Base-by-base conservation (phyloP, 2,888 invertebrate species). In the Seira ritae region DNA sequence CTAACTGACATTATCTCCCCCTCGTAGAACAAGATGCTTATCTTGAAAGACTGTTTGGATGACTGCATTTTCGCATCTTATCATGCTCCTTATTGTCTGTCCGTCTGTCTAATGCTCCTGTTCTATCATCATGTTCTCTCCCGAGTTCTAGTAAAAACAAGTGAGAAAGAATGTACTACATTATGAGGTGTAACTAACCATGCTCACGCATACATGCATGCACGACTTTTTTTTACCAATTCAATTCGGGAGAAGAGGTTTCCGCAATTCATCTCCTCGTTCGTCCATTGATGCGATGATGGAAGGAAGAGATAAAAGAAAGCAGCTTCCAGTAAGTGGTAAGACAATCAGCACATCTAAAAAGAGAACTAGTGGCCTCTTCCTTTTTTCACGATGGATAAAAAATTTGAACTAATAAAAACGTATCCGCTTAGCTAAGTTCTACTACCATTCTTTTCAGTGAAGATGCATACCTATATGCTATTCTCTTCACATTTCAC, bases 51-150 rank as follows among this genome's bases (percentile, higher is more conserved):
- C 24, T 65, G 70, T 20, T 66, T 80, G 80, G 80, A 70, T 80
- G 80, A 65, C 80, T 80, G 80, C 74, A 75, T 80, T 80, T 67
- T 69, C 75, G 12, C 42, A 80, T 70, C 75, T 80, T 75, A 75
- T 80, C 71, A 50, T 4, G 20, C 17, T 8, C 1, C 50, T 46
- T 55, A 55, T 55, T n/a, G 55, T 55, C 55, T 55, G 55, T 55
- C 55, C 17, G 55, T 55, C 55, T 55, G 55, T 12, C 55, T 55
- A 12, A 8, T 31, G 31, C 3, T 31, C 15, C 55, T 55, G 15
- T 55, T 55, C 55, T 55, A 31, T 31, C 31, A 31, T 2, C 31
- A 31, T 31, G 8, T 31, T 31, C 31, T 31, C 31, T n/a, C n/a
- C n/a, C n/a, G n/a, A n/a, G n/a, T n/a, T n/a, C n/a, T n/a, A n/a